Conservation (phyloP, 2,113 vertebrate species). For the Mobula hypostoma region DNA sequence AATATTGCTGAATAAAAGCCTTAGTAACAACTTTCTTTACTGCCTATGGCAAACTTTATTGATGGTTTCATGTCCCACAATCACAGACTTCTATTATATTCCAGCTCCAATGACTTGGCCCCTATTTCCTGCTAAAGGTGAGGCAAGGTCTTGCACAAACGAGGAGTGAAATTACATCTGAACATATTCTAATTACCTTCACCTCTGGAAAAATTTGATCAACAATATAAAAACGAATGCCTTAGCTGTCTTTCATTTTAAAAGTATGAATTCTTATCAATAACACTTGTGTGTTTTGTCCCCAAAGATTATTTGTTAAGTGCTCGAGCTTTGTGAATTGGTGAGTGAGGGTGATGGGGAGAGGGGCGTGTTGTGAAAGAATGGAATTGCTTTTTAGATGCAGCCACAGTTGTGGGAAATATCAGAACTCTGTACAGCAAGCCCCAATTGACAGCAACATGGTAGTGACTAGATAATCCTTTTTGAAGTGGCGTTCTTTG, state of each 20-base stretch:
- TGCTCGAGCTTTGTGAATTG: neutral
- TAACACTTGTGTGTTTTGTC: neutral
- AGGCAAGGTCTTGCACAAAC: slow-evolving; percentile 54
- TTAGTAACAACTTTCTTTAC: slow-evolving; percentile 48
- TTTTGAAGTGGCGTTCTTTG: no score
- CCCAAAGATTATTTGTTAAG: neutral
- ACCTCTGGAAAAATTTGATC: slow-evolving; percentile 23
- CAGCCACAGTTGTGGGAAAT: no score
- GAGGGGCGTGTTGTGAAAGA: no score
- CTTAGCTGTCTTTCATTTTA: neutral
- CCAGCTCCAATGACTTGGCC: slow-evolving; percentile 53
- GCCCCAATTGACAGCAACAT: no score
- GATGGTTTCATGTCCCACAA: slow-evolving; percentile 52
- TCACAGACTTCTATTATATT: slow-evolving; percentile 60
- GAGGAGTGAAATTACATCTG: slow-evolving; percentile 62
- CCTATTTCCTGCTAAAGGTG: slow-evolving; percentile 64
- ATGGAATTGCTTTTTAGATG: neutral
- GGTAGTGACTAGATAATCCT: no score
- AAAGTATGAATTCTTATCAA: neutral
- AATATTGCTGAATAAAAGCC: slow-evolving; percentile 33
- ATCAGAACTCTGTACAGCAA: no score
- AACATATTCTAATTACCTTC: slow-evolving; percentile 54
- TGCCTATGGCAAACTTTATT: slow-evolving; percentile 62
- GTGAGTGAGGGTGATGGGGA: neutral
- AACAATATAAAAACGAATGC: neutral